phyloP scores from a whole-genome alignment of 2,888 invertebrate species.

The Parnassius apollo region DNA sequence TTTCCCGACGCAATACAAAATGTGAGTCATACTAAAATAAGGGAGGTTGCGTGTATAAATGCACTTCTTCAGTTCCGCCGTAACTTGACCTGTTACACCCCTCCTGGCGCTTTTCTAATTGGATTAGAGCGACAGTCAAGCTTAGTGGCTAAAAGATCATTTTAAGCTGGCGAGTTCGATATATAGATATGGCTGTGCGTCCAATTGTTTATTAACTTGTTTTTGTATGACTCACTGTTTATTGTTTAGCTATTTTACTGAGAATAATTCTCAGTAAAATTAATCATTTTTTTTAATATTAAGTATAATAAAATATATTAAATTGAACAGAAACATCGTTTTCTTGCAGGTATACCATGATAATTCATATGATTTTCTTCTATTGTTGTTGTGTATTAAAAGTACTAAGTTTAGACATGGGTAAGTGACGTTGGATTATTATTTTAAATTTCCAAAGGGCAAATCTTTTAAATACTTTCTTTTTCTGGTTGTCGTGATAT shows the following conservation, averaged over 20 bases:
- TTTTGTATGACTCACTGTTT: slow-evolving; percentile 33
- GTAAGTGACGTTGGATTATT: slow-evolving; percentile 24
- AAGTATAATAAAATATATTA: too few species aligned
- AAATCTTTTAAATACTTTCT: not conserved
- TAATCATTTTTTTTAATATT: too few species aligned
- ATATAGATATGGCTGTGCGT: slow-evolving; percentile 42
- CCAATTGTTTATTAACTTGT: slow-evolving; percentile 31
- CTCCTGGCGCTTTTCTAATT: slow-evolving; percentile 39
- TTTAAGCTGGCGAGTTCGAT: slow-evolving; percentile 36
- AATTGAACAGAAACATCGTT: not conserved
- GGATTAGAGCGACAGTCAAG: slow-evolving; percentile 40
- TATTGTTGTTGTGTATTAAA: slow-evolving; percentile 18
- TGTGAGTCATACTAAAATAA: slow-evolving; percentile 49
- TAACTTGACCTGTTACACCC: slow-evolving; percentile 48
- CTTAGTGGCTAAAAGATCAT: slow-evolving; percentile 39
- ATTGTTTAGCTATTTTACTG: slow-evolving; percentile 3
- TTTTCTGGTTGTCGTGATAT: not conserved
- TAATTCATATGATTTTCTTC: not conserved
- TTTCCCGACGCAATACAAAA: slow-evolving; percentile 34
- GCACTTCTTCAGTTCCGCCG: slow-evolving; percentile 42
- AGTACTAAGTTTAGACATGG: slow-evolving; percentile 34
- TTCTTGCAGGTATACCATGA: slow-evolving; percentile 16
- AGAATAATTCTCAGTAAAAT: not conserved
- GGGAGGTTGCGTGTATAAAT: slow-evolving; percentile 55
- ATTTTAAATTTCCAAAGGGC: too few species aligned